Evolutionary conservation across 2,797 vertebrate genomes (phyloP).

Genomic region (Anguilla marmorata): DNA sequence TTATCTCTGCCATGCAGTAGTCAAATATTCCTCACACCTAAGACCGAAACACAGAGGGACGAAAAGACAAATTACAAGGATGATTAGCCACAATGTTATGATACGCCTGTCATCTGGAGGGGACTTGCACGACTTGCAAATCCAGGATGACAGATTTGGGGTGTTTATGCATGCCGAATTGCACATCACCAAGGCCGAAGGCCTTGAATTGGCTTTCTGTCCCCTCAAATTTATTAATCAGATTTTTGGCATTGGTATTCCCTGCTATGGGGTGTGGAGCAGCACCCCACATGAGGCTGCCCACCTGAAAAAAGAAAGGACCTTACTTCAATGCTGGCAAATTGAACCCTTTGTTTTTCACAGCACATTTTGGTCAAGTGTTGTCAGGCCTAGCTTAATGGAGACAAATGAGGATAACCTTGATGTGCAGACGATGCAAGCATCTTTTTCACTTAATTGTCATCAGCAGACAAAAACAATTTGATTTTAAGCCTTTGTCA

Average conservation of each 20-base stretch:
- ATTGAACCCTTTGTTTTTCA: background rate
- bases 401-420: slow-evolving; percentile 9
- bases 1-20: slow-evolving; percentile 18
- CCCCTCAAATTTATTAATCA: background rate
- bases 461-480: slow-evolving; percentile 25
- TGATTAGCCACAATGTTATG: slow-evolving; percentile 12
- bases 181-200: background rate
- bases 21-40: slow-evolving; percentile 22
- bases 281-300: background rate
- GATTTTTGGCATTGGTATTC: background rate
- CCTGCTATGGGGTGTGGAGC: background rate
- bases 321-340: slow-evolving; percentile 5
- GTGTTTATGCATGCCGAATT: slow-evolving; percentile 3
- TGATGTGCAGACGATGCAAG: slow-evolving; percentile 24
- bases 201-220: background rate
- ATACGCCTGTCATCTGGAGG: slow-evolving; percentile 31
- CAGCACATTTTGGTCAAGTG: background rate
- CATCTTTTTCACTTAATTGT: slow-evolving; percentile 31
- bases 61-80: slow-evolving; percentile 30
- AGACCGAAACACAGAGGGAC: slow-evolving; percentile 17
- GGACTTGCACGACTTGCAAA: slow-evolving; percentile 16
- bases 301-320: slow-evolving; percentile 6
- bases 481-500: slow-evolving; percentile 25
- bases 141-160: slow-evolving; percentile 18
- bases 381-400: background rate